phyloP scores from a whole-genome alignment of 2,888 invertebrate species.

The Heliconius ethilla region DNA sequence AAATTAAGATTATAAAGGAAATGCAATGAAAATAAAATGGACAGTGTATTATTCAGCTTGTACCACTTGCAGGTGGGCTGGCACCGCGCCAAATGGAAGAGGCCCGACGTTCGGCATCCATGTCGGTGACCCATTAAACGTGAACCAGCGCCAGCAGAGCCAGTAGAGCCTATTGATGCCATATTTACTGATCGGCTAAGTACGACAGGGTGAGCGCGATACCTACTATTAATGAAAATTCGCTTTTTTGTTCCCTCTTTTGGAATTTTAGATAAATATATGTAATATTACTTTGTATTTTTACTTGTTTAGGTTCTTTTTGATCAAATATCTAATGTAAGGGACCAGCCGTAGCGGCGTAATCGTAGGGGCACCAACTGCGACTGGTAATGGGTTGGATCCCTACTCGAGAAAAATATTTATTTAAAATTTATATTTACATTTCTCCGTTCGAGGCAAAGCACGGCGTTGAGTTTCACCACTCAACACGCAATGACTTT shows the following conservation, averaged over 20 bases:
- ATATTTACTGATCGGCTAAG: constrained; percentile 30
- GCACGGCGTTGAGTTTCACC: too few relatives aligned
- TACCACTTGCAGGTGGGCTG: constrained; percentile 47
- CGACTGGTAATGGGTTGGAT: too few relatives aligned
- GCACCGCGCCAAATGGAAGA: constrained; percentile 44
- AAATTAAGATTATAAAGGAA: neutral
- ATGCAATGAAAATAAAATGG: constrained; percentile 23
- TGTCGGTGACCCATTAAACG: constrained; percentile 46
- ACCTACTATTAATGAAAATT: constrained; percentile 17
- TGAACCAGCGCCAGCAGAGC: constrained; percentile 24
- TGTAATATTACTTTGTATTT: neutral
- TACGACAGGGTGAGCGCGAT: constrained; percentile 13
- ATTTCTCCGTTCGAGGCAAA: too few relatives aligned
- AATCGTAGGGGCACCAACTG: too few relatives aligned
- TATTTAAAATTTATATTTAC: too few relatives aligned
- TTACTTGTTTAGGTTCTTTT: neutral
- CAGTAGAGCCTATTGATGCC: constrained; percentile 15
- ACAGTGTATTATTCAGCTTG: constrained; percentile 32
- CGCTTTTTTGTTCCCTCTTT: neutral
- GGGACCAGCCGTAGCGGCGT: too few relatives aligned
- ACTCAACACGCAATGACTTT: too few relatives aligned
- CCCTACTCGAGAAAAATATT: too few relatives aligned
- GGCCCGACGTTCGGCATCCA: constrained; percentile 43
- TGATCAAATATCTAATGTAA: neutral
- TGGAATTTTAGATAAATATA: neutral